A percentile compares a stretch with the other conserved stretches of the same genome.
Evolutionary conservation across 2,888 invertebrate genomes (phyloP).

Genomic region (Lepidochrysops patricia): DNA sequence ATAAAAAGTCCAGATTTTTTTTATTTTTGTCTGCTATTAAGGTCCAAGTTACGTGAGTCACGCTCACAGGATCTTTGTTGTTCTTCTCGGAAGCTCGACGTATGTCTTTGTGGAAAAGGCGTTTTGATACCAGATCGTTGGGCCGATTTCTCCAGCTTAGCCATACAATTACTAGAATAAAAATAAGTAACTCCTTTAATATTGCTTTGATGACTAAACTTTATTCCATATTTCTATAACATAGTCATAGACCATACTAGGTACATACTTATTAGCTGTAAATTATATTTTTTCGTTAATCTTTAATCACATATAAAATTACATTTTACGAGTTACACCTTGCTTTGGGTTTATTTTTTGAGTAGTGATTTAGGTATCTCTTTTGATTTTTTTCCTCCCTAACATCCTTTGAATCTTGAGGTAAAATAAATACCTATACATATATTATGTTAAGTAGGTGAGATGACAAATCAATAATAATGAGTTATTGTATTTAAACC

Average conservation of each 20-base stretch:
- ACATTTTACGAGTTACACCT: too few species aligned
- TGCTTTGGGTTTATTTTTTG: too few species aligned
- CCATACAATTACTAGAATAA: slow-evolving; percentile 26
- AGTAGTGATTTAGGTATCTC: too few species aligned
- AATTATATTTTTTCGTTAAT: too few species aligned
- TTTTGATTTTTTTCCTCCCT: too few species aligned
- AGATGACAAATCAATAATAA: slow-evolving; percentile 53
- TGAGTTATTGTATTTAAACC: slow-evolving; percentile 38
- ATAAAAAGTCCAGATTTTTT: slow-evolving; percentile 32
- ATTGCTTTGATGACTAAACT: background rate
- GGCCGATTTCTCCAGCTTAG: slow-evolving; percentile 58
- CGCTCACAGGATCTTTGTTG: slow-evolving; percentile 68
- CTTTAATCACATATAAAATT: too few species aligned
- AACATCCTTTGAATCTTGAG: too few species aligned
- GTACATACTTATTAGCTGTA: too few species aligned
- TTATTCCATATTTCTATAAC: too few species aligned
- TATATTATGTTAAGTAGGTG: background rate
- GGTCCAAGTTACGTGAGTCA: slow-evolving; percentile 52
- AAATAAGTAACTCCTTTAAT: background rate
- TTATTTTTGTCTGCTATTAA: slow-evolving; percentile 33
- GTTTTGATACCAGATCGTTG: slow-evolving; percentile 62
- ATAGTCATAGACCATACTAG: too few species aligned
- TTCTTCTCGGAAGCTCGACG: slow-evolving; percentile 63
- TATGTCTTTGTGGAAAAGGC: slow-evolving; percentile 64
- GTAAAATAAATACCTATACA: too few species aligned